A percentile compares a stretch with the other conserved stretches of the same genome.
These are phyloP conservation scores for Drosophila biarmipes DNA, from an alignment of 1,140 invertebrate genomes.

Conservation along the genomic window DNA sequence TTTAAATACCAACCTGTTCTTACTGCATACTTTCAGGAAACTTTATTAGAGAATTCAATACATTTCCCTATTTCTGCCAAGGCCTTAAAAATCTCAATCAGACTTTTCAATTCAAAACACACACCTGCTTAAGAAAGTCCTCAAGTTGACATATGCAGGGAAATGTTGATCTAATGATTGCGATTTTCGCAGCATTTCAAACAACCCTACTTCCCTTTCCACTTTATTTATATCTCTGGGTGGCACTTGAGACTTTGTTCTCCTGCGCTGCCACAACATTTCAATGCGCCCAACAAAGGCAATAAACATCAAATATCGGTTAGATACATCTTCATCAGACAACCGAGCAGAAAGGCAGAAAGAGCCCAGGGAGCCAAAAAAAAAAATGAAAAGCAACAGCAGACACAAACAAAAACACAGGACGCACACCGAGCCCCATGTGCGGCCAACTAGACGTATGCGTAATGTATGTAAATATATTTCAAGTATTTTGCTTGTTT, in stretches of 20 bases:
- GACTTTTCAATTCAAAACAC: not conserved
- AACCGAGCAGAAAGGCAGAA: constrained; percentile 36
- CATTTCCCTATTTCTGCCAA: too few relatives aligned
- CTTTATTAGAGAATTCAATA: too few relatives aligned
- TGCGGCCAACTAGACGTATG: constrained; percentile 71
- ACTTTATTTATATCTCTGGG: constrained; percentile 12
- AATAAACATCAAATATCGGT: constrained; percentile 82
- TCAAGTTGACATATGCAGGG: constrained; percentile 19
- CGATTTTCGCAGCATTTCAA: constrained; percentile 48
- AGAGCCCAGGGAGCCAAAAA: constrained; percentile 4
- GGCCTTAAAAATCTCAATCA: not conserved
- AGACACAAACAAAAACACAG: constrained; percentile 36
- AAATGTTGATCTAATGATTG: constrained; percentile 60
- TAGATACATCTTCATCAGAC: constrained; percentile 81
- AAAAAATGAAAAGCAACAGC: constrained; percentile 21
- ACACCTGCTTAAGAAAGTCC: constrained; percentile 2
- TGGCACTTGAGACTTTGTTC: constrained; percentile 5
- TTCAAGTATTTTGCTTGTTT: constrained; percentile 80
- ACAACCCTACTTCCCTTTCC: constrained; percentile 8
- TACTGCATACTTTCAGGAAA: too few relatives aligned
- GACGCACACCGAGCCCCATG: constrained; percentile 12
- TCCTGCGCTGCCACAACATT: constrained; percentile 46
- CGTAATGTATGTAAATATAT: constrained; percentile 82
- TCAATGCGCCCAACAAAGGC: constrained; percentile 66
- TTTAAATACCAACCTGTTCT: too few relatives aligned